Conservation (phyloP, 2,113 vertebrate species). For the Artemisiospiza belli region DNA sequence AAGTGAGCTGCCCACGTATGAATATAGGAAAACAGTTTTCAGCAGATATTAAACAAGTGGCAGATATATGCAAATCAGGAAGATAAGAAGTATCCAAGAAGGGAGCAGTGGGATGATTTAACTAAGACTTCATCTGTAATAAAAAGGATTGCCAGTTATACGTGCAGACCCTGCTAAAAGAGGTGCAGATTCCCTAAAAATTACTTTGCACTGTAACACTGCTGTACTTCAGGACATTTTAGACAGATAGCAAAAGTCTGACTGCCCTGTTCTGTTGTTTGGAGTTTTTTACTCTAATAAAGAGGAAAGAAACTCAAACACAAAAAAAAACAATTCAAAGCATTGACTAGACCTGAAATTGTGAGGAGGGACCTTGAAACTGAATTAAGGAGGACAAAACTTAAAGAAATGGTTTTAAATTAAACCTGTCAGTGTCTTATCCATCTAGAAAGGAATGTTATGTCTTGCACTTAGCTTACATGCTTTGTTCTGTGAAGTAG, state of each 20-base stretch:
- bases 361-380: not conserved
- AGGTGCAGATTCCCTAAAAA: not conserved
- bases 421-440: not conserved
- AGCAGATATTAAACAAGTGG: not conserved
- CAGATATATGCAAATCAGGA: not conserved
- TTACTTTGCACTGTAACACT: not conserved
- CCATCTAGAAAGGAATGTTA: constrained; percentile 6
- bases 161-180: not conserved
- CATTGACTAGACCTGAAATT: not conserved
- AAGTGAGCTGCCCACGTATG: not conserved
- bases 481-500: constrained; percentile 37
- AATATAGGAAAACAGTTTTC: not conserved
- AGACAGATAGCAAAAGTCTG: not conserved
- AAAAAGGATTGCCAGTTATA: not conserved
- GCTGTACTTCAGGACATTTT: not conserved
- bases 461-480: not conserved
- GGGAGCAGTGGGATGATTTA: not conserved
- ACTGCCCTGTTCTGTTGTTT: not conserved
- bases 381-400: not conserved
- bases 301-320: not conserved
- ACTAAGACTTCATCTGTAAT: not conserved
- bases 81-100: not conserved
- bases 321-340: not conserved
- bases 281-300: not conserved
- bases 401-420: not conserved